These are phyloP conservation scores for Ganaspis brasiliensis DNA, from an alignment of 2,888 invertebrate species.

Conservation along the genomic window DNA sequence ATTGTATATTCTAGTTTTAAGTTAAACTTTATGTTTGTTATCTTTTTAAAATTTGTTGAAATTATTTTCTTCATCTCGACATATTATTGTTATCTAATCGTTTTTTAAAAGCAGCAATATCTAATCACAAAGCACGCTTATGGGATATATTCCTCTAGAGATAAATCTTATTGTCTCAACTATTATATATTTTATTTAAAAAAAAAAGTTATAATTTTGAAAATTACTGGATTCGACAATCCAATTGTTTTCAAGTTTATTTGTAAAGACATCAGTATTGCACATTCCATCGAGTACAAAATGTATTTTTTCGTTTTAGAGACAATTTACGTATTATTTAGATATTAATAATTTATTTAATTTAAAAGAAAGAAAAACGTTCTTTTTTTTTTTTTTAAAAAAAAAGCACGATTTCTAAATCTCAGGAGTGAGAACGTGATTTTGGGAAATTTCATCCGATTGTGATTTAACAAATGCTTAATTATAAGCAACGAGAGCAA, in stretches of 20 bases:
- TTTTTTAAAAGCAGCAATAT: slow-evolving; percentile 28
- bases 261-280: slow-evolving; percentile 33
- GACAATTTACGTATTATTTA: not conserved
- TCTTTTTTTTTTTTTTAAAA: not conserved
- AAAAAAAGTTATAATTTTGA: no score
- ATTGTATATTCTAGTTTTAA: no score
- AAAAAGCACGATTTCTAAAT: not conserved
- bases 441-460: not conserved
- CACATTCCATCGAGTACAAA: slow-evolving; percentile 34
- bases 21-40: no score
- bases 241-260: slow-evolving; percentile 3
- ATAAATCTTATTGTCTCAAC: not conserved
- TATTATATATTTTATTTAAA: not conserved
- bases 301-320: slow-evolving; percentile 36
- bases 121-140: slow-evolving; percentile 36
- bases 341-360: no score
- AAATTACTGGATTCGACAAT: slow-evolving; percentile 51
- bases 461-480: slow-evolving; percentile 49
- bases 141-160: slow-evolving; percentile 31
- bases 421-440: not conserved
- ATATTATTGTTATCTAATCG: slow-evolving; percentile 15
- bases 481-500: slow-evolving; percentile 14
- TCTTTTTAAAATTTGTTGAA: not conserved
- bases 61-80: slow-evolving; percentile 4
- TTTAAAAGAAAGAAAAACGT: no score